Conservation (phyloP, 2,113 vertebrate genomes). For the Sander lucioperca region DNA sequence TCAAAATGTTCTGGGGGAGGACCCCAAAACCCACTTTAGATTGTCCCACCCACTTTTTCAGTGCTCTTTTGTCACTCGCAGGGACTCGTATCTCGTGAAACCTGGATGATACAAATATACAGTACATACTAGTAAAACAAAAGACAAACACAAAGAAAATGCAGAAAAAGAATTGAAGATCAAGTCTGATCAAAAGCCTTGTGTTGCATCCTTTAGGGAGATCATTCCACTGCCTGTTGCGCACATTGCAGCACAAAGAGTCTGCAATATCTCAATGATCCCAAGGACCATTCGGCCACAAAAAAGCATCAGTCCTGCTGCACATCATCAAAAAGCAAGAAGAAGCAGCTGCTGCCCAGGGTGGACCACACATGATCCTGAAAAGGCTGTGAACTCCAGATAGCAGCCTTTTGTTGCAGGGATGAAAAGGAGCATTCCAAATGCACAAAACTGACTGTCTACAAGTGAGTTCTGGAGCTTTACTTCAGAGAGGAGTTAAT, state of each 20-base stretch:
- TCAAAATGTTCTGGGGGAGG: no score
- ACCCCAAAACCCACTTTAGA: no score
- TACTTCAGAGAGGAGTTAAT: conserved; percentile 36
- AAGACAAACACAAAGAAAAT: not conserved
- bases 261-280: conserved; percentile 39
- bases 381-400: conserved; percentile 49
- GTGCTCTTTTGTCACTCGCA: not conserved
- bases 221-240: conserved; percentile 7
- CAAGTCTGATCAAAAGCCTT: conserved; percentile 36
- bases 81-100: conserved; percentile 14
- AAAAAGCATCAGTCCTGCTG: conserved; percentile 33
- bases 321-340: conserved; percentile 54
- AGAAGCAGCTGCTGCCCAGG: conserved; percentile 36
- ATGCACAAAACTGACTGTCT: conserved; percentile 37
- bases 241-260: conserved; percentile 37
- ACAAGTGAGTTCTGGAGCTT: conserved; percentile 33
- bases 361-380: conserved; percentile 7
- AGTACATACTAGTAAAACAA: conserved; percentile 1
- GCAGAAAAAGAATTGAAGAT: conserved; percentile 36
- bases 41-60: no score
- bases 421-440: conserved; percentile 45
- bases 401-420: conserved; percentile 26
- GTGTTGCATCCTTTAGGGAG: conserved; percentile 18
- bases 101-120: conserved; percentile 16
- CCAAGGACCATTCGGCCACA: conserved; percentile 23